Base-by-base conservation (phyloP, 2,113 vertebrate species). In the Seriola rivoliana region DNA sequence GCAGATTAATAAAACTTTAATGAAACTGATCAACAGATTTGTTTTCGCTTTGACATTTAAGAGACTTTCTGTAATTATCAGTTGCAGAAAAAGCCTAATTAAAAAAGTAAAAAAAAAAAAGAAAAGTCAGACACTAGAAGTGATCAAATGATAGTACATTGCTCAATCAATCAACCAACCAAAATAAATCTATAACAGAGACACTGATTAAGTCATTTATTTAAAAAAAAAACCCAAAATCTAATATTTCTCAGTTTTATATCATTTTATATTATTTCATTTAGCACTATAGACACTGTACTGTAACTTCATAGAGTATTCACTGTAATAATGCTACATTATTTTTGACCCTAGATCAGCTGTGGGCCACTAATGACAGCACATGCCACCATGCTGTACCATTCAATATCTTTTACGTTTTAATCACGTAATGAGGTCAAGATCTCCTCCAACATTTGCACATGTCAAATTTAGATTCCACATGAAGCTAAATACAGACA, bases 1-100 rank as follows among this genome's bases (percentile, higher is more conserved):
- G 71, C 62, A 75, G 13, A 83, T 48, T 64, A 55, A 78, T 81
- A 68, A 58, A 66, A 71, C 40, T 85, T 78, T 55, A 67, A 82
- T 80, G 21, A 67, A 82, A 62, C 12, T 32, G 36, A 85, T 71
- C 48, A 63, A 81, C 34, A 71, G 67, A 73, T 81, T 70, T 66
- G 23, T 81, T 81, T 80, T 63, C 8, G 36, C 44, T 68, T 68
- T 83, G 69, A 85, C 72, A 75, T 80, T 75, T 75, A 82, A 42
- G 68, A 58, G 16, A 75, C n/a, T 59, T 74, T 71, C 38, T 68
- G 42, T 50, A 62, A 71, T 69, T 32, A 75, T 71, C 17, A 7
- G 16, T 4, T 21, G 38, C 38, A 42, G n/a, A 29, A 34, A 52
- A 65, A 46, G n/a, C 9, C 29, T 40, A 74, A 81, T 81, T 65